phyloP scores from a whole-genome alignment of 2,113 vertebrate genomes.

The Glareola pratincola region DNA sequence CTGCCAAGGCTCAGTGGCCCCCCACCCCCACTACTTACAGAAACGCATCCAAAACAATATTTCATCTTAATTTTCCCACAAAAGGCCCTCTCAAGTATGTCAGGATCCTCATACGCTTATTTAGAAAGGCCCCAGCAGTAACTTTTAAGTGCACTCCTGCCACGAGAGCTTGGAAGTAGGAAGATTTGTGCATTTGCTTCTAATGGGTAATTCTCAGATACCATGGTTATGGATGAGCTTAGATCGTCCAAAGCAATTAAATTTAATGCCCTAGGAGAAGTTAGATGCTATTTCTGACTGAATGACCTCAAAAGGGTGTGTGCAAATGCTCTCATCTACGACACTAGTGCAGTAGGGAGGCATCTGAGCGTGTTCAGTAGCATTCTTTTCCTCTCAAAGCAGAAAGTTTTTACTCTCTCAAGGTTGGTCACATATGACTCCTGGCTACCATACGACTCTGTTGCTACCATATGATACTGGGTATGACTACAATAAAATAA shows the following conservation, averaged over 20 bases:
- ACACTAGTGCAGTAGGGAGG: neutral
- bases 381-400: neutral
- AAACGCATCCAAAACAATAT: neutral
- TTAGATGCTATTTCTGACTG: conserved; percentile 29
- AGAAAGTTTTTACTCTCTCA: neutral
- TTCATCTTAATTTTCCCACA: neutral
- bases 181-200: neutral
- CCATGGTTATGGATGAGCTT: neutral
- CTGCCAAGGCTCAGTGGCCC: neutral
- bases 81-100: neutral
- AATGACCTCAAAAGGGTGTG: conserved; percentile 22
- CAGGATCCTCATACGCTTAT: neutral
- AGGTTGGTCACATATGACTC: neutral
- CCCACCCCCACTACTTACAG: neutral
- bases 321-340: neutral
- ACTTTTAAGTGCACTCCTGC: neutral
- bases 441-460: neutral
- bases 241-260: neutral
- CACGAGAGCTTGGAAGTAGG: fast-evolving
- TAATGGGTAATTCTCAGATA: neutral
- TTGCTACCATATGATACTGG: neutral
- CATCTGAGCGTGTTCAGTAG: neutral
- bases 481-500: neutral
- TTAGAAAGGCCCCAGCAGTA: neutral
- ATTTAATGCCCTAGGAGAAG: neutral